Evolutionary conservation across 2,888 invertebrate species (phyloP).

Genomic region (Nasonovia ribisnigri): DNA sequence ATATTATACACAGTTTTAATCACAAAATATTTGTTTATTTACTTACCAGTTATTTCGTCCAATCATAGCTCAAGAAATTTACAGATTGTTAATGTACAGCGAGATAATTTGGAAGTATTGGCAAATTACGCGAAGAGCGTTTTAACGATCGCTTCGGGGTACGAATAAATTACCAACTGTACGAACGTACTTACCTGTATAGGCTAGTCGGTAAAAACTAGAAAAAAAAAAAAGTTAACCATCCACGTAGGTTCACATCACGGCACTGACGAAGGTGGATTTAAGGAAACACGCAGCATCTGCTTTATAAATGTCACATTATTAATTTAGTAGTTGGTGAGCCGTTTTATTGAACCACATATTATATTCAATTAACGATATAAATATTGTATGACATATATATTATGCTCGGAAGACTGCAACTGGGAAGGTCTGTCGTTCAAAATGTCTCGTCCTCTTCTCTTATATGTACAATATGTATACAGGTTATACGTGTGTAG

Average conservation of each 20-base stretch:
- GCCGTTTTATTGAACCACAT: constrained; percentile 43
- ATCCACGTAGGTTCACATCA: neutral
- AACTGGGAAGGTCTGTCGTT: neutral
- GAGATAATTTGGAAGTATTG: neutral
- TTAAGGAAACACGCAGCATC: neutral
- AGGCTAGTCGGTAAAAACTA: neutral
- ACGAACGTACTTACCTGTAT: neutral
- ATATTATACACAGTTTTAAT: neutral
- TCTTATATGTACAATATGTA: neutral
- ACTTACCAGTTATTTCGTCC: neutral
- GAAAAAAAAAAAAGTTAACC: neutral
- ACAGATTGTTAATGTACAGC: neutral
- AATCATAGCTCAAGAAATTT: neutral
- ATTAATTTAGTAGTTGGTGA: constrained; percentile 35
- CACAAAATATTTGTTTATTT: neutral
- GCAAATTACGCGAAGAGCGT: neutral
- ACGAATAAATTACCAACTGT: constrained; percentile 6
- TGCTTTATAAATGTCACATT: constrained; percentile 6
- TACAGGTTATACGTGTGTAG: neutral
- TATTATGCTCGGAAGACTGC: neutral
- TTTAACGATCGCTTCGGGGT: constrained; percentile 10
- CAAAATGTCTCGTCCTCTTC: neutral
- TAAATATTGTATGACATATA: neutral
- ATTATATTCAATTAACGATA: constrained; percentile 24
- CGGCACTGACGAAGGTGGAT: neutral